phyloP scores from a whole-genome alignment of 2,113 vertebrate genomes.

The Microtus montanus region DNA sequence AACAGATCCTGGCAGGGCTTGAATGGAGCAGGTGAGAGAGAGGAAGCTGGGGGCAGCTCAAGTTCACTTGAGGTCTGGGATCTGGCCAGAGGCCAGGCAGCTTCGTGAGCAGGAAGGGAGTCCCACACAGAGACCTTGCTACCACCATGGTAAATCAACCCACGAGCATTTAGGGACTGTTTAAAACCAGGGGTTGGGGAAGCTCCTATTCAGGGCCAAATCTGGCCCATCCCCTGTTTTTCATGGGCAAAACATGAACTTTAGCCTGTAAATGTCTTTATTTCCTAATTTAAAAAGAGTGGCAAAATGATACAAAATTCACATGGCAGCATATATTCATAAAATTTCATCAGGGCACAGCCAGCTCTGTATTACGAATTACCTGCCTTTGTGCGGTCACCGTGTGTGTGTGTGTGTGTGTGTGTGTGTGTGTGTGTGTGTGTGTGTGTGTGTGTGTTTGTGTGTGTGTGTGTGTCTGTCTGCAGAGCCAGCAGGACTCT shows the following conservation, averaged over 20 bases:
- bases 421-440: no score
- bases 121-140: background rate
- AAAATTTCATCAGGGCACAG: background rate
- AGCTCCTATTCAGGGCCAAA: background rate
- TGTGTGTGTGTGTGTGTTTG: no score
- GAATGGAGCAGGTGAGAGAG: background rate
- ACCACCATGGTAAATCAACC: background rate
- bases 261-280: background rate
- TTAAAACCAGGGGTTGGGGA: background rate
- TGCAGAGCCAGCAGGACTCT: background rate
- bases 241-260: background rate
- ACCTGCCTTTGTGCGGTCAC: background rate
- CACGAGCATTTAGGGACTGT: background rate
- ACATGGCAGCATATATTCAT: background rate
- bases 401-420: no score
- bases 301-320: background rate
- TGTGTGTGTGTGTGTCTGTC: no score
- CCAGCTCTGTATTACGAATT: fast-evolving
- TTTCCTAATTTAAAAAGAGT: background rate
- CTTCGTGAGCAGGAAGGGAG: background rate
- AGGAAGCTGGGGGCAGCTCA: background rate
- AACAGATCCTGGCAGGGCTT: slow-evolving; percentile 33
- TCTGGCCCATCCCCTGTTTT: background rate
- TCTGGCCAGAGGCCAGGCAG: slow-evolving; percentile 10
- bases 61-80: background rate